A percentile compares a stretch with the other conserved stretches of the same genome.
Conservation (phyloP, 2,797 vertebrate genomes). For the Brotula barbata region DNA sequence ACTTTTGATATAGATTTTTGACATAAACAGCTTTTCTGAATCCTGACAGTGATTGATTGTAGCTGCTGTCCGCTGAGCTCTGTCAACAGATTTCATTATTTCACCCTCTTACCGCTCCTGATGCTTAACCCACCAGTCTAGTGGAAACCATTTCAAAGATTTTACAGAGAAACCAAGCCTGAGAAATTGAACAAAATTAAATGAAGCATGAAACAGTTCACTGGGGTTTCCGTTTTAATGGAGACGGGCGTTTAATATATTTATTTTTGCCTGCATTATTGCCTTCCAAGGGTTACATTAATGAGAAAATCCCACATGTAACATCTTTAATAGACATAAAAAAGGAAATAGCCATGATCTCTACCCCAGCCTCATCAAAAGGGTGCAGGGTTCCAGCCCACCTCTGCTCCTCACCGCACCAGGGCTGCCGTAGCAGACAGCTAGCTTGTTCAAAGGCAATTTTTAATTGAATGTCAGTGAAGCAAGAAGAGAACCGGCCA, state of each 20-base stretch:
- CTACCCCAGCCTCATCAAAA: constrained; percentile 76
- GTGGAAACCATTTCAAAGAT: constrained; percentile 67
- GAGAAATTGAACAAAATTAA: constrained; percentile 69
- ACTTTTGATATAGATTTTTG: background rate
- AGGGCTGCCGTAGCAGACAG: constrained; percentile 84
- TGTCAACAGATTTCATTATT: constrained; percentile 57
- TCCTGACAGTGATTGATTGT: constrained; percentile 47
- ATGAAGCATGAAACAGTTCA: constrained; percentile 68
- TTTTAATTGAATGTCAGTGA: constrained; percentile 99
- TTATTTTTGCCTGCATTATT: constrained; percentile 64
- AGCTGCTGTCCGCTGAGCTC: constrained; percentile 37
- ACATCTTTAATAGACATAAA: constrained; percentile 80
- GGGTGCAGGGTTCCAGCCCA: constrained; percentile 84
- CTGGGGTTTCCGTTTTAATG: constrained; percentile 62
- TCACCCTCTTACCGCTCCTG: constrained; percentile 51
- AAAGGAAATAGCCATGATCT: constrained; percentile 63
- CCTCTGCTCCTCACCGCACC: constrained; percentile 66
- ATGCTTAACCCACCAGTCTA: constrained; percentile 69
- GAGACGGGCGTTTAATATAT: constrained; percentile 69
- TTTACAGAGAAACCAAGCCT: constrained; percentile 62
- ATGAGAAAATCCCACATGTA: constrained; percentile 64
- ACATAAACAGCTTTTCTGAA: constrained; percentile 25
- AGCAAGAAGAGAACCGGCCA: constrained; percentile 93
- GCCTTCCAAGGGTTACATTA: constrained; percentile 63
- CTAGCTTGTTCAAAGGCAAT: constrained; percentile 95